Conservation (phyloP, 1,140 invertebrate genomes). For the Drosophila ananassae region DNA sequence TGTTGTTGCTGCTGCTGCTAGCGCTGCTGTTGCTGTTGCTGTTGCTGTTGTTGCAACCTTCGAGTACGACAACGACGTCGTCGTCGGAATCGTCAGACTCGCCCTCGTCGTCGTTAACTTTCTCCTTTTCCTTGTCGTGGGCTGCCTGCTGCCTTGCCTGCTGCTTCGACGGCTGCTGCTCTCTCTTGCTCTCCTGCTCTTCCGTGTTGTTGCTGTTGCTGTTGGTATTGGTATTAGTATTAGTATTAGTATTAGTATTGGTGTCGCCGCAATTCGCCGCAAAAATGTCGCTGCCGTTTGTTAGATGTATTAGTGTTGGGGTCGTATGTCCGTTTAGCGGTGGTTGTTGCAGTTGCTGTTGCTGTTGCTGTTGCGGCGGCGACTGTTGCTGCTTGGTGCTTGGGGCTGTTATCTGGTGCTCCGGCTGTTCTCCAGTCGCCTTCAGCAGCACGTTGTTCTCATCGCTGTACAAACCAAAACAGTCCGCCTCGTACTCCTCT, state of each 20-base stretch:
- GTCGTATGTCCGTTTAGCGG: slow-evolving; percentile 57
- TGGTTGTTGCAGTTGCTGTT: slow-evolving; percentile 35
- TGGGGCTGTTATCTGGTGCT: slow-evolving; percentile 33
- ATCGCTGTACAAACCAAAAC: slow-evolving; percentile 93
- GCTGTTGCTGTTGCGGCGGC: slow-evolving; percentile 25
- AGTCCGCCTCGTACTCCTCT: slow-evolving; percentile 94
- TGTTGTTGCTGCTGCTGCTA: slow-evolving; percentile 28
- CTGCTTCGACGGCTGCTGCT: slow-evolving; percentile 12
- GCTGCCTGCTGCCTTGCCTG: slow-evolving; percentile 20
- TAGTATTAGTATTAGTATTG: slow-evolving; percentile 19
- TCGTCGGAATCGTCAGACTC: slow-evolving; percentile 70
- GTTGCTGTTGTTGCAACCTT: slow-evolving; percentile 61
- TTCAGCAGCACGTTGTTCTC: slow-evolving; percentile 94
- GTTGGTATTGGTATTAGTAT: too few relatives aligned
- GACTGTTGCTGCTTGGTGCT: slow-evolving; percentile 20
- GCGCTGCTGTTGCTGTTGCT: slow-evolving; percentile 13
- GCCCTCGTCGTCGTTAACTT: slow-evolving; percentile 43
- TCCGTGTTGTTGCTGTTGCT: slow-evolving; percentile 6
- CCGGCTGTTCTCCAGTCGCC: slow-evolving; percentile 65
- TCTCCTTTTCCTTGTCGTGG: slow-evolving; percentile 50
- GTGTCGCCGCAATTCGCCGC: slow-evolving; percentile 70
- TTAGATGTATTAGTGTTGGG: slow-evolving; percentile 33
- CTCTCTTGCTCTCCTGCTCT: slow-evolving; percentile 23
- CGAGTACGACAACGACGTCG: slow-evolving; percentile 75
- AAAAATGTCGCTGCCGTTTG: slow-evolving; percentile 57